Evolutionary conservation across 1,140 invertebrate genomes (phyloP).

Genomic region (Thrips palmi): DNA sequence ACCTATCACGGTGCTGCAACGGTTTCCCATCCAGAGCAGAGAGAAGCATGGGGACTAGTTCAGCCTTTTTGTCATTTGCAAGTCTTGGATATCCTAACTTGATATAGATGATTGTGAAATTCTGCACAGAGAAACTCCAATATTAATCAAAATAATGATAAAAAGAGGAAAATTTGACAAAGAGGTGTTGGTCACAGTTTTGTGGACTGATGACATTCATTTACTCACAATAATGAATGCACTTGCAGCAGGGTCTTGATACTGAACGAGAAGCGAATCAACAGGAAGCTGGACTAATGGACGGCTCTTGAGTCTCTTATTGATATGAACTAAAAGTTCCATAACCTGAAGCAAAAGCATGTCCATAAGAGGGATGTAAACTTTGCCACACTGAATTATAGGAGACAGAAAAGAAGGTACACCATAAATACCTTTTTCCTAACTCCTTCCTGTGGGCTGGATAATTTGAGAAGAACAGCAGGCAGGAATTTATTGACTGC

Average conservation of each 20-base stretch:
- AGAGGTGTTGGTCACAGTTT: background rate
- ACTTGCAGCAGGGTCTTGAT: conserved; percentile 55
- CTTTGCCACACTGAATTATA: background rate
- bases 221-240: conserved; percentile 61
- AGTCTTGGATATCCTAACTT: conserved; percentile 78
- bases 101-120: conserved; percentile 87
- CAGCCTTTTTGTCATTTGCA: conserved; percentile 50
- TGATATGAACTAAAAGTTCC: conserved; percentile 84
- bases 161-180: background rate
- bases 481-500: conserved; percentile 69
- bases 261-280: conserved; percentile 62
- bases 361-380: background rate
- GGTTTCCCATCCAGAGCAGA: conserved; percentile 65
- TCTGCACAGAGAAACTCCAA: conserved; percentile 36
- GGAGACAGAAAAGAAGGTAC: background rate
- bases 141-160: background rate
- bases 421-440: conserved; percentile 46
- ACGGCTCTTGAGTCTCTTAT: conserved; percentile 70
- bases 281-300: conserved; percentile 71
- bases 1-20: conserved; percentile 71
- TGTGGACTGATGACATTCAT: conserved; percentile 1
- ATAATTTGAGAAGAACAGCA: conserved; percentile 75
- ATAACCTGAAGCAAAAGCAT: conserved; percentile 47
- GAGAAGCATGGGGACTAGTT: conserved; percentile 54
- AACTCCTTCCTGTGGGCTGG: conserved; percentile 67